Evolutionary conservation across 2,888 invertebrate genomes (phyloP).

Genomic region (Philereme vetulata): DNA sequence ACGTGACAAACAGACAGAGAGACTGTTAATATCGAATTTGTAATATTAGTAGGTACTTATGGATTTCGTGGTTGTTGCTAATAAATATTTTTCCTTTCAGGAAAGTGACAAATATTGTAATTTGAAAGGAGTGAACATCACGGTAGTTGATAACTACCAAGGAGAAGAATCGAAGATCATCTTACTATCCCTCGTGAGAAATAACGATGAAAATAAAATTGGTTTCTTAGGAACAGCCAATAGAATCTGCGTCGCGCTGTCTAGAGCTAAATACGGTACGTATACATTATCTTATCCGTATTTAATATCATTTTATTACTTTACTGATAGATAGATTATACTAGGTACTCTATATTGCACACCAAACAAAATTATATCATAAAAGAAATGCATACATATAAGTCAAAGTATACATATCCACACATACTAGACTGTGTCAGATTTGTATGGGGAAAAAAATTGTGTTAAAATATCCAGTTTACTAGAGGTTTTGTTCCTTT

Average conservation of each 20-base stretch:
- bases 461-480: no score
- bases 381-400: no score
- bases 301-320: not conserved
- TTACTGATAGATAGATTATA: no score
- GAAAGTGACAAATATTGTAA: slow-evolving; percentile 55
- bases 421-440: no score
- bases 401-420: no score
- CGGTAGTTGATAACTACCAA: slow-evolving; percentile 91
- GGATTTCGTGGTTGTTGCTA: not conserved
- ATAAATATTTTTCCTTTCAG: slow-evolving; percentile 46
- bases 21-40: no score
- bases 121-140: slow-evolving; percentile 83
- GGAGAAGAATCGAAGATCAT: slow-evolving; percentile 92
- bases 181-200: slow-evolving; percentile 90
- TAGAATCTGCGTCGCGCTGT: slow-evolving; percentile 90
- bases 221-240: slow-evolving; percentile 89
- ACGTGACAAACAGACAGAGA: no score
- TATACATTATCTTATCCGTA: not conserved
- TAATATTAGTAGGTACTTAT: no score
- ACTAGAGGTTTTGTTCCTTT: no score
- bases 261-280: slow-evolving; percentile 84
- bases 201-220: slow-evolving; percentile 85
- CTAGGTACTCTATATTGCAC: no score
- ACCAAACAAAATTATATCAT: no score
- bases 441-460: no score